Evolutionary conservation across 2,113 vertebrate species (phyloP).

Genomic region (Sorex fumeus): DNA sequence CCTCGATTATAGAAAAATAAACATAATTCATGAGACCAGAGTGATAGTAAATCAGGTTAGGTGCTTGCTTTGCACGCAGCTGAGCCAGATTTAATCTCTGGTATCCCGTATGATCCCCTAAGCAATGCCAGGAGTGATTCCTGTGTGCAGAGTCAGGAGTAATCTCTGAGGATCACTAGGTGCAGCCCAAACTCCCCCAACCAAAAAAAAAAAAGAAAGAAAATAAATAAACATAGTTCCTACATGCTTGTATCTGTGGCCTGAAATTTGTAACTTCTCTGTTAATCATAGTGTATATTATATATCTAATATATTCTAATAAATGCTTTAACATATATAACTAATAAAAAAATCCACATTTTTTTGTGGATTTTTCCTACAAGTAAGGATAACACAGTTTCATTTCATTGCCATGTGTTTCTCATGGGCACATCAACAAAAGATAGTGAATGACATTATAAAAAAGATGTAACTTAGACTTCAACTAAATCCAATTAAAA

Average conservation of each 20-base stretch:
- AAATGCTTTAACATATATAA: neutral
- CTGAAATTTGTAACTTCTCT: constrained; percentile 5
- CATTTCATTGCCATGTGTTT: constrained; percentile 30
- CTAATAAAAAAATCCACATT: neutral
- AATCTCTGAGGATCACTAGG: no score
- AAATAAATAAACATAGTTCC: neutral
- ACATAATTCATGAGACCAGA: neutral
- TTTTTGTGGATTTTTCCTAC: neutral
- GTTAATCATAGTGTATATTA: neutral
- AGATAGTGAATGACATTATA: neutral
- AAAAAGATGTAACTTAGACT: constrained; percentile 2
- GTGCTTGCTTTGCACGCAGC: no score
- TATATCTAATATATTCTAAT: neutral
- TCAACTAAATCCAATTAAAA: neutral
- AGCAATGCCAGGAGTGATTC: no score
- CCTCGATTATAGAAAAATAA: constrained; percentile 37
- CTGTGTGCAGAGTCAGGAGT: no score
- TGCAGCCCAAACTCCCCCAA: no score
- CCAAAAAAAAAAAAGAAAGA: no score
- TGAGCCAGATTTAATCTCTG: no score
- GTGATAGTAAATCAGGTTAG: no score
- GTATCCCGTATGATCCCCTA: no score
- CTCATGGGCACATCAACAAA: neutral
- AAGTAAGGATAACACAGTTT: neutral
- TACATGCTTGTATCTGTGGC: neutral